Evolutionary conservation across 2,113 vertebrate species (phyloP).

Genomic region (Gnathonemus echidnorhynchus): DNA sequence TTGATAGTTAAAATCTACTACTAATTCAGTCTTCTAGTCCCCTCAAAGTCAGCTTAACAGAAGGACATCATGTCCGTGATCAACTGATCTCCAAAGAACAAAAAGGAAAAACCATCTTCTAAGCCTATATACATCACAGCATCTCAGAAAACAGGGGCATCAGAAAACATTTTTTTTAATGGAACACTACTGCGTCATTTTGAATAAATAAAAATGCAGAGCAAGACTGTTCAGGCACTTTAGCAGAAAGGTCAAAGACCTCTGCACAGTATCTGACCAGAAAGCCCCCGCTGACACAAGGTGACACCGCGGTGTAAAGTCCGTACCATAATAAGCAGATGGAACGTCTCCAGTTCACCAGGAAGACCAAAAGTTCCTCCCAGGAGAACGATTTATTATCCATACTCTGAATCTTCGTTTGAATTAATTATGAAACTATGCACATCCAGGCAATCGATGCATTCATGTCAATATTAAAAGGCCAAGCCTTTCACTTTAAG

Average conservation of each 20-base stretch:
- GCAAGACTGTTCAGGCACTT: background rate
- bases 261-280: background rate
- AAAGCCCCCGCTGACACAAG: background rate
- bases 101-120: background rate
- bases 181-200: background rate
- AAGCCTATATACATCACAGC: background rate
- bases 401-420: background rate
- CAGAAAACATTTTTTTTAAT: background rate
- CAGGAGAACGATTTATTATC: background rate
- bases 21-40: background rate
- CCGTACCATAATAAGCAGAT: background rate
- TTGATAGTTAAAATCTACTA: background rate
- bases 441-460: background rate
- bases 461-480: conserved; percentile 4
- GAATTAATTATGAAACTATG: background rate
- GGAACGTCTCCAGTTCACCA: background rate
- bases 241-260: background rate
- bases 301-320: background rate
- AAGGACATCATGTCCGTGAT: background rate
- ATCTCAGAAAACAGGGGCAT: background rate
- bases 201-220: background rate
- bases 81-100: background rate
- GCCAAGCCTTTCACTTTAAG: background rate
- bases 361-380: background rate
- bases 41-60: background rate